Conservation (phyloP, 2,113 vertebrate species). For the Macrotus californicus region DNA sequence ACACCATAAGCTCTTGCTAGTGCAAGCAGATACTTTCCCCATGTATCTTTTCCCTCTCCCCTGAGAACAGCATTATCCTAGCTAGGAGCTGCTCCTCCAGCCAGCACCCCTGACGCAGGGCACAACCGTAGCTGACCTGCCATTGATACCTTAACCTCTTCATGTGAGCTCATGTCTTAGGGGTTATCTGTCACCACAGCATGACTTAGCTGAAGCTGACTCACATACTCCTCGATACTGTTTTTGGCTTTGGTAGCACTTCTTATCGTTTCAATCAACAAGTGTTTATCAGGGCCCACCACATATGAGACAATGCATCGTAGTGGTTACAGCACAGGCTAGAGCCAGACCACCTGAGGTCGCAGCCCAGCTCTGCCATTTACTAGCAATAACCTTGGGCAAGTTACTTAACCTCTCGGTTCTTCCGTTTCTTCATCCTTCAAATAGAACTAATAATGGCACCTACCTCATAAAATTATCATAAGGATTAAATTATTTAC, state of each 20-base stretch:
- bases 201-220: not conserved
- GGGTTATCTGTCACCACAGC: not conserved
- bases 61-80: not conserved
- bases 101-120: not conserved
- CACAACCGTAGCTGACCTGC: not conserved
- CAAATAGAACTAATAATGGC: not conserved
- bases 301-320: not conserved
- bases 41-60: not conserved
- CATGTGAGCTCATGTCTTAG: not conserved
- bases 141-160: not conserved
- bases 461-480: not conserved
- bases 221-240: not conserved
- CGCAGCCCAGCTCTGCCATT: not conserved
- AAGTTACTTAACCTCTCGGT: not conserved
- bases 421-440: not conserved
- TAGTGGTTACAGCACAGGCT: not conserved
- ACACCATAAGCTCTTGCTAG: not conserved
- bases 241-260: not conserved
- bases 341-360: not conserved
- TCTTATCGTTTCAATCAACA: not conserved
- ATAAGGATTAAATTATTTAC: not conserved
- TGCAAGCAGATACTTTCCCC: not conserved
- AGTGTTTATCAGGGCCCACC: not conserved
- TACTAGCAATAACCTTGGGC: not conserved
- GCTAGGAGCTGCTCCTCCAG: not conserved